Base-by-base conservation (phyloP, 2,797 vertebrate genomes). In the Poecilia velifera region DNA sequence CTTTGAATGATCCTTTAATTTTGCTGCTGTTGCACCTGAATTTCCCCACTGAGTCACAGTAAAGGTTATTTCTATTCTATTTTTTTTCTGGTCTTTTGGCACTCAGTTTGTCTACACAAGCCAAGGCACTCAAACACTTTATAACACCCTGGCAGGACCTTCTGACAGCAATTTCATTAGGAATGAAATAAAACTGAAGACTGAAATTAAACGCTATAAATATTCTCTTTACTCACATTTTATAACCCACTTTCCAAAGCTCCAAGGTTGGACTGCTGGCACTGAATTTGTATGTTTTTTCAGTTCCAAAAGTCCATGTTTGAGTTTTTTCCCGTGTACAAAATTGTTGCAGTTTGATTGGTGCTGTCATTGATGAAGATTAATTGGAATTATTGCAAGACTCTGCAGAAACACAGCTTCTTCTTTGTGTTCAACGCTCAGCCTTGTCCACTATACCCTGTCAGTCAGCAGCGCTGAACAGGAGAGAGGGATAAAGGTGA, bases 371-470 rank as follows among this genome's bases (percentile, higher is more conserved):
- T 6, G 25, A 68, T 78, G 74, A 13, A 2, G 20, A 72, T 79
- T 74, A 14, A 82, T 84, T 84, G 74, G 71, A 86, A 77, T 89
- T 88, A 82, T 73, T 68, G 3, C 46, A 75, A 59, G 64, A 55
- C 77, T 72, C 75, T 76, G 71, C 75, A 76, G 47, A 79, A 36
- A 76, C 59, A 73, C 81, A 78, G 73, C 75, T 66, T 79, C 55
- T 39, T 80, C 59, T 46, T 79, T 71, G 20, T 46, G 49, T 53
- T 25, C n/a, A 47, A 75, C 81, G 62, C 79, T 88, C 84, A 73
- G 82, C 80, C 82, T 90, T 84, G 85, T 87, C 83, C 91, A 91
- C 83, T 85, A 83, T 74, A 72, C 87, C 49, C 20, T 85, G 91
- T 91, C 93, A 92, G 76, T 92, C 91, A 91, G 12, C 85, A 51